Evolutionary conservation across 2,113 vertebrate species (phyloP), one percentile per base, ranked within the genome.

Genomic region (Oncorhynchus clarkii): DNA sequence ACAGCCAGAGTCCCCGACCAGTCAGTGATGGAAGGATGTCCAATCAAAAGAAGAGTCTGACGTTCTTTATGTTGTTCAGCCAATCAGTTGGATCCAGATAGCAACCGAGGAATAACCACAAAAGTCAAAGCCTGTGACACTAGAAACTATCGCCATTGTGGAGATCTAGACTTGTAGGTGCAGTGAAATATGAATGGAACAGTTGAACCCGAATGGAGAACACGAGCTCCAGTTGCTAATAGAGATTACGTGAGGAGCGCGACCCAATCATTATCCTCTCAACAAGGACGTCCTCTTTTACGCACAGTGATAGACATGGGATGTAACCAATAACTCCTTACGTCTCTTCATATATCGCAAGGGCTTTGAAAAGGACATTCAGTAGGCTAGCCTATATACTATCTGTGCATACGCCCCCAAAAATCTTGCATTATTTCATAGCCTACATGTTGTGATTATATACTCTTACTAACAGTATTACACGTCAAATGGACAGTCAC

Each of bases 121-220:
- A 84, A 74, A 66, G 74, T 82, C 48, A 45, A 78, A 69, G 71
- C 77, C 71, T 54, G 68, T 74, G 74, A 60, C 64, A 74, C 70
- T 64, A 48, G 85, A 84, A 88, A 82, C 80, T 72, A 65, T 60
- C 74, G 81, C 83, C 84, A 78, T 89, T 77, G 76, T 69, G 87
- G 86, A 72, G 77, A 67, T 14, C 45, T 3, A 3, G 4, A 70
- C 72, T 26, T 77, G 57, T 72, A 24, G 64, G 65, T 49, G 67
- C 69, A 39, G 39, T 73, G 64, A 16, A 49, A 68, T 51, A 51
- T 54, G 59, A 45, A 39, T 73, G 60, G 39, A 76, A 60, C 75
- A 31, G 27, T 82, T 75, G 79, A 90, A 86, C 87, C 89, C 78
- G 85, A 90, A 92, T 92, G 92, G 92, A 89, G 89, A 82, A 71